phyloP scores from a whole-genome alignment of 2,888 invertebrate species.

The Danaus chrysippus region DNA sequence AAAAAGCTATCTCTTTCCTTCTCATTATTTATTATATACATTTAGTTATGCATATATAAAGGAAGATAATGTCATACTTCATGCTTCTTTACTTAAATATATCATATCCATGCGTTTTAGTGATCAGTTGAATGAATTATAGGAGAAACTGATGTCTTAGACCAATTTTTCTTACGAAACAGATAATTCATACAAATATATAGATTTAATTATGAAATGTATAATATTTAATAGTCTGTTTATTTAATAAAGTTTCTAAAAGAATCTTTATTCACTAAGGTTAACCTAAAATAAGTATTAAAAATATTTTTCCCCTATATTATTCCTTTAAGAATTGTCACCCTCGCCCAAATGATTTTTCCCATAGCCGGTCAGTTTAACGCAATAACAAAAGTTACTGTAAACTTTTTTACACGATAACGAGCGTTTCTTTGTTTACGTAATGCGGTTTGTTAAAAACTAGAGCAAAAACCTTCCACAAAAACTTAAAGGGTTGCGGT shows the following conservation, averaged over 20 bases:
- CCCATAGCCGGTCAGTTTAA: not conserved
- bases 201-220: too few species aligned
- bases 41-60: not conserved
- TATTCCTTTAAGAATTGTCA: not conserved
- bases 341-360: not conserved
- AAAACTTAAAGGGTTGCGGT: constrained; percentile 57
- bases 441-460: constrained; percentile 70
- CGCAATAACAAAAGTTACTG: constrained; percentile 29
- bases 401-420: constrained; percentile 43
- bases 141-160: too few species aligned
- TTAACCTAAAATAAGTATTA: too few species aligned
- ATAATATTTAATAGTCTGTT: too few species aligned
- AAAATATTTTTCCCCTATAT: too few species aligned
- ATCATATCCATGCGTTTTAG: too few species aligned
- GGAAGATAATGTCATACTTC: not conserved
- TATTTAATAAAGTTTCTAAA: too few species aligned
- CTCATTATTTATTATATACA: not conserved
- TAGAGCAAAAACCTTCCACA: constrained; percentile 68
- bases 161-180: too few species aligned
- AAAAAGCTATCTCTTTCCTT: constrained; percentile 1
- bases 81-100: not conserved
- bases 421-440: constrained; percentile 59
- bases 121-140: too few species aligned
- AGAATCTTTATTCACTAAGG: too few species aligned
- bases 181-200: too few species aligned